phyloP scores from a whole-genome alignment of 2,113 vertebrate genomes.

The Atherinomorus stipes region DNA sequence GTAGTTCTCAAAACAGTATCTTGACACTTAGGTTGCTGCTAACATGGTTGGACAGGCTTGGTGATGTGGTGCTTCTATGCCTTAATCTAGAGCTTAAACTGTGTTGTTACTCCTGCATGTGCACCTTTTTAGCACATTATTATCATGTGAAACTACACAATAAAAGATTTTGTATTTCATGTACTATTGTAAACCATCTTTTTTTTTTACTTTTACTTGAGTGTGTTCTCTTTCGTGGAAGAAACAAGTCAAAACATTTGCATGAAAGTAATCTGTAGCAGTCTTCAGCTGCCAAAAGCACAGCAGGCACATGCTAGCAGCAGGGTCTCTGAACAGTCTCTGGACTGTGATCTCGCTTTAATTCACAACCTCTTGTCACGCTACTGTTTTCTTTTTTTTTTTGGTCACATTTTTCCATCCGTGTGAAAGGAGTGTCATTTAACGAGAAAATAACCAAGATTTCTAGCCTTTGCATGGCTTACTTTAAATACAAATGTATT shows the following conservation, averaged over 20 bases:
- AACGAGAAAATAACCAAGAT: neutral
- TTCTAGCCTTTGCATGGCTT: too few relatives aligned
- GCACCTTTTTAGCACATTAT: neutral
- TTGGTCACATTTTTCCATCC: neutral
- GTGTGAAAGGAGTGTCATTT: neutral
- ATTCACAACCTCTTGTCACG: neutral
- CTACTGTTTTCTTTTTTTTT: neutral
- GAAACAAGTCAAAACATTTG: slow-evolving; percentile 1
- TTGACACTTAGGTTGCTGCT: neutral
- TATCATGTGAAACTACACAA: neutral
- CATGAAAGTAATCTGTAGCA: slow-evolving; percentile 22
- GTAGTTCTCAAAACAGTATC: neutral
- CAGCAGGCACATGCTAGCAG: neutral
- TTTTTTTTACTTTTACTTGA: neutral
- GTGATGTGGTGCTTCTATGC: neutral
- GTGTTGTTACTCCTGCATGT: neutral
- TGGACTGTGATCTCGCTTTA: slow-evolving; percentile 29
- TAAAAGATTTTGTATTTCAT: neutral
- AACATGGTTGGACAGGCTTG: rapidly evolving
- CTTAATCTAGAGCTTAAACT: neutral
- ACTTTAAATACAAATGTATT: too few relatives aligned
- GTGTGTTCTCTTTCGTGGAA: neutral
- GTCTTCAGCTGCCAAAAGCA: neutral
- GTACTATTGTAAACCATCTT: neutral
- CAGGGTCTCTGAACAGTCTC: slow-evolving; percentile 25